Evolutionary conservation across 2,888 invertebrate genomes (phyloP).

Genomic region (Tineola bisselliella): DNA sequence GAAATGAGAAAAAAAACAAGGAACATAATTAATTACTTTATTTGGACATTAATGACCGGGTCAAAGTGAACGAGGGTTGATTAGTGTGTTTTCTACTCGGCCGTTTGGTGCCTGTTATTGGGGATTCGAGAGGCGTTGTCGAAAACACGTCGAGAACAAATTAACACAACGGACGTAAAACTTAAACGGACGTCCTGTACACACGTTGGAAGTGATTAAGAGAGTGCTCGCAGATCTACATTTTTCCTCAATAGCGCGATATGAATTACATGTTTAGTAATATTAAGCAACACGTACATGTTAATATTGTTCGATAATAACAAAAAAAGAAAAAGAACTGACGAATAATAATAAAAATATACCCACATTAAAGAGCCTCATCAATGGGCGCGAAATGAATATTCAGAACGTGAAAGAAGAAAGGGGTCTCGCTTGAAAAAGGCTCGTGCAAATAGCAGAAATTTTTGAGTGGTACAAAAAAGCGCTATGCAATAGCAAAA

Average conservation of each 20-base stretch:
- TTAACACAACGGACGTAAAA: conserved; percentile 12
- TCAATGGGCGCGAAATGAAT: conserved; percentile 43
- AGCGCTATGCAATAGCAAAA: conserved; percentile 42
- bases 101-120: conserved; percentile 28
- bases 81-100: conserved; percentile 41
- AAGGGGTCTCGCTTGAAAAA: conserved; percentile 39
- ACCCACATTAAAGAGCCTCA: background rate
- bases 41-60: conserved; percentile 64
- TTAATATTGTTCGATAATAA: too few relatives aligned
- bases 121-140: conserved; percentile 17
- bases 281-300: background rate
- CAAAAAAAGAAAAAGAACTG: too few relatives aligned
- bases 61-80: conserved; percentile 55
- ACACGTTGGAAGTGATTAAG: conserved; percentile 3
- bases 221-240: background rate
- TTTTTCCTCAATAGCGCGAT: background rate
- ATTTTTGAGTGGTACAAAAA: conserved; percentile 12
- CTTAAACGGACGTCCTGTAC: conserved; percentile 12
- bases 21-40: conserved; percentile 65
- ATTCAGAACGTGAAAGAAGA: conserved; percentile 55
- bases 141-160: conserved; percentile 13
- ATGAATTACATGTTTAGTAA: conserved; percentile 37
- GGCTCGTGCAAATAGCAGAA: conserved; percentile 28
- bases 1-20: conserved; percentile 56
- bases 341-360: background rate